Evolutionary conservation across 30 jellyfish, hydroid and myxozoan species (phyloP).

Genomic region (Mastigias papua): DNA sequence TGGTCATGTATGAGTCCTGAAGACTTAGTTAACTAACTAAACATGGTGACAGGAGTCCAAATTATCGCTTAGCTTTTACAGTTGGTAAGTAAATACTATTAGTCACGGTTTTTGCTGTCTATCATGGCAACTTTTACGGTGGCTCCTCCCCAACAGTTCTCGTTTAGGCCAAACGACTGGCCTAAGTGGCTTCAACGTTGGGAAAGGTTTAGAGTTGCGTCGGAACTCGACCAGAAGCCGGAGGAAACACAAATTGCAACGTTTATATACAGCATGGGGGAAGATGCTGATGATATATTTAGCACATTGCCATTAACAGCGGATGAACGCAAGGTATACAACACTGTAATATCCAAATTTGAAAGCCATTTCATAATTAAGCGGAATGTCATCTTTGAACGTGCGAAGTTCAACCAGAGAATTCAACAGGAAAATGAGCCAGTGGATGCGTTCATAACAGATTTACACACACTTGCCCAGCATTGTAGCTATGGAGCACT

Average conservation of each 20-base stretch:
- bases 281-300: constrained; percentile 41
- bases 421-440: constrained; percentile 14
- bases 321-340: constrained; percentile 3
- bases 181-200: too few relatives aligned
- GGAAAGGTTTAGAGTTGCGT: constrained; percentile 22
- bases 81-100: background rate
- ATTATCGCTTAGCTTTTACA: background rate
- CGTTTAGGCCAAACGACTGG: constrained; percentile 41
- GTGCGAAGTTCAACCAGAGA: constrained; percentile 14
- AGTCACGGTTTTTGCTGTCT: background rate
- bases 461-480: constrained; percentile 23
- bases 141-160: constrained; percentile 28
- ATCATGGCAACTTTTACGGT: constrained; percentile 48
- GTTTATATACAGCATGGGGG: constrained; percentile 48
- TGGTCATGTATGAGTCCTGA: too few relatives aligned
- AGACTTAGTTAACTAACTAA: too few relatives aligned
- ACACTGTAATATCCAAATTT: constrained; percentile 6
- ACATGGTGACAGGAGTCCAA: background rate
- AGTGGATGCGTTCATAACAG: constrained; percentile 38
- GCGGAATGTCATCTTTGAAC: constrained; percentile 27
- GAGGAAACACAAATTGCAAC: constrained; percentile 20
- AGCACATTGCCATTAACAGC: background rate
- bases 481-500: constrained; percentile 25
- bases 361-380: constrained; percentile 13
- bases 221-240: constrained; percentile 23